Percentiles rank a stretch among this genome's conserved stretches.
phyloP scores from a whole-genome alignment of 2,113 vertebrate genomes.

The Donacobius atricapilla region DNA sequence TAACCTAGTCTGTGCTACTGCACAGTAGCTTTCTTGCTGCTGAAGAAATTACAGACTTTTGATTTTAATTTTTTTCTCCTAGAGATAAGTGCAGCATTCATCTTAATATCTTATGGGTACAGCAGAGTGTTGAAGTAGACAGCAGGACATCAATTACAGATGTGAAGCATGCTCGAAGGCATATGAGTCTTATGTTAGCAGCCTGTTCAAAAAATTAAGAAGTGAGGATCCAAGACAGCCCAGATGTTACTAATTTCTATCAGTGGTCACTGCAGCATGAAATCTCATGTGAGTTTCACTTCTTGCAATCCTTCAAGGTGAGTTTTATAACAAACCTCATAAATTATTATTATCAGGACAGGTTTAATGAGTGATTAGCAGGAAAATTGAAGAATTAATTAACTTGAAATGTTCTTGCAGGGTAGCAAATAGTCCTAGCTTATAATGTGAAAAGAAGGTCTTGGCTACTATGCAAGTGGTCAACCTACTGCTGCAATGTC shows the following conservation, averaged over 20 bases:
- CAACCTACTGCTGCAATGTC: not conserved
- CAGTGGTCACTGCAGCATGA: conserved; percentile 91
- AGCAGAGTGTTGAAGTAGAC: conserved; percentile 88
- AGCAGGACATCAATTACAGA: conserved; percentile 93
- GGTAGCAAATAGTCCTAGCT: not conserved
- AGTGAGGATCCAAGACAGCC: conserved; percentile 89
- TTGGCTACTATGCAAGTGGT: not conserved
- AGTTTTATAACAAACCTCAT: conserved; percentile 42
- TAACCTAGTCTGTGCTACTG: not conserved
- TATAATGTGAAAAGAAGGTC: not conserved
- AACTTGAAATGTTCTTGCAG: not conserved
- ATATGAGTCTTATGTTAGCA: conserved; percentile 90
- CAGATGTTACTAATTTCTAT: conserved; percentile 91
- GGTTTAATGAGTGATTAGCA: conserved; percentile 26
- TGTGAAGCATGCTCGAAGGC: conserved; percentile 89
- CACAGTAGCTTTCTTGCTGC: not conserved
- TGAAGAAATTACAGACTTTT: not conserved
- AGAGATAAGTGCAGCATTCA: not conserved
- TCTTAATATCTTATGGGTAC: conserved; percentile 71
- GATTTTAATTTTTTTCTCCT: not conserved
- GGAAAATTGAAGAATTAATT: conserved; percentile 23
- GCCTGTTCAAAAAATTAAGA: conserved; percentile 90
- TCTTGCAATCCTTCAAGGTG: conserved; percentile 95
- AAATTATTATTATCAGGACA: conserved; percentile 47
- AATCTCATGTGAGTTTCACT: conserved; percentile 89